Base-by-base conservation (phyloP, 2,888 invertebrate species). In the Dascillus cervinus region DNA sequence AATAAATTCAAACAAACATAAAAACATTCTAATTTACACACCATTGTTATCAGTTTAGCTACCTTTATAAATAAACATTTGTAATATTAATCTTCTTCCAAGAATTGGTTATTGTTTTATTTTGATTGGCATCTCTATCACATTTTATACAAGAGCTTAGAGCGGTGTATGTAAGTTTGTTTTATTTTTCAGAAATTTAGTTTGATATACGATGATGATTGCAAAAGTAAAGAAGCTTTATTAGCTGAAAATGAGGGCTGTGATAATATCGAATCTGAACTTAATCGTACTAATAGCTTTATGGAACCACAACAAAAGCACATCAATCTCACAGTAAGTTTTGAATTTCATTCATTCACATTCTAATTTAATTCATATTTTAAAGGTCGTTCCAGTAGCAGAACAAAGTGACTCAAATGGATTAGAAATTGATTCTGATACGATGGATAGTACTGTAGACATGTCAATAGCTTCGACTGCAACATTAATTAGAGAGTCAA, bases 261-360 rank as follows among this genome's bases (percentile, higher is more conserved):
- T 24, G 33, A 33, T 29, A 10, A 6, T 6, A 24, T 13, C 11
- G 30, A 34, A n/a, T 26, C 27, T 8, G 23, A 33, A 13, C 19
- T 25, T n/a, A 31, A 32, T 28, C 32, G 33, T 17, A 17, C 35
- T 10, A 44, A 44, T 25, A 44, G 36, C 19, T 25, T 39, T 11
- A 37, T 39, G 13, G 43, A 44, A 28, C 43, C 44, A 2, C 38
- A 46, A 36, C 45, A 49, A 32, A 57, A 58, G 42, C 56, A 60
- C 43, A 58, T 61, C 15, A 58, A 47, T 43, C 43, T 60, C 39
- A 55, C 48, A 11, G 62, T 62, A 46, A 50, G 51, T 50, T 10
- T 6, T 8, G 17, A 17, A 17, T 6, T 17, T 17, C 4, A 17
- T 8, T 6, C 17, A 17, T 17, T 17, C 17, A 17, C 17, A 6